Base-by-base conservation (phyloP, 2,797 vertebrate species). In the Sorex maritimensis region DNA sequence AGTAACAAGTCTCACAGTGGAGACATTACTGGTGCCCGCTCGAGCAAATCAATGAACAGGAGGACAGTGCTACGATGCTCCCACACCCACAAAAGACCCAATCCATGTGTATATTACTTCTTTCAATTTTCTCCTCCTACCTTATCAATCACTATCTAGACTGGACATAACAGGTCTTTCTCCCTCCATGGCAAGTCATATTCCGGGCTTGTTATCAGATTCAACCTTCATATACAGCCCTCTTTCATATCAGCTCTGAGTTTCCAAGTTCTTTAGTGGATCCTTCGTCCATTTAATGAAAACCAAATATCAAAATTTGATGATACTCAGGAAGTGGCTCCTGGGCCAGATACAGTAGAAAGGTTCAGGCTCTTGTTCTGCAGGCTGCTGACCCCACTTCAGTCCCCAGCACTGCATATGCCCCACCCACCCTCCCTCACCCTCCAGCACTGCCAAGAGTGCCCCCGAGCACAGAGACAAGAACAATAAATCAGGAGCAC, bases 91-190 rank as follows among this genome's bases (percentile, higher is more conserved):
- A 58, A 28, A 6, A 81, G 15, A 55, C 73, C 67, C 23, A 24
- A 24, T 15, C 58, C 49, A 44, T 30, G n/a, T 68, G 26, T 24
- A 11, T 44, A 69, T 23, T 23, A 72, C 11, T 80, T 68, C 46
- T 74, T 88, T 68, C 34, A 19, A 3, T 84, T 87, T 83, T 63
- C 75, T 79, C 86, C 52, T 81, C 46, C 30, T 78, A 68, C 14
- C 77, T 34, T 52, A 69, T 38, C 12, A 52, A 52, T n/a, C 34
- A 52, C 49, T 52, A 41, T 30, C 49, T 46, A 49, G 86, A 46
- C 24, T 28, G 24, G 8, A 67, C 65, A 81, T 28, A 90, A 72
- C 34, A 2, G 30, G 19, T 17, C 63, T 86, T 19, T 28, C 68
- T 52, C 49, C 2, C 17, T 81, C 21, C 34, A 17, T 55, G 92